Evolutionary conservation across 2,888 invertebrate species (phyloP).

Genomic region (Anoplius nigerrimus): DNA sequence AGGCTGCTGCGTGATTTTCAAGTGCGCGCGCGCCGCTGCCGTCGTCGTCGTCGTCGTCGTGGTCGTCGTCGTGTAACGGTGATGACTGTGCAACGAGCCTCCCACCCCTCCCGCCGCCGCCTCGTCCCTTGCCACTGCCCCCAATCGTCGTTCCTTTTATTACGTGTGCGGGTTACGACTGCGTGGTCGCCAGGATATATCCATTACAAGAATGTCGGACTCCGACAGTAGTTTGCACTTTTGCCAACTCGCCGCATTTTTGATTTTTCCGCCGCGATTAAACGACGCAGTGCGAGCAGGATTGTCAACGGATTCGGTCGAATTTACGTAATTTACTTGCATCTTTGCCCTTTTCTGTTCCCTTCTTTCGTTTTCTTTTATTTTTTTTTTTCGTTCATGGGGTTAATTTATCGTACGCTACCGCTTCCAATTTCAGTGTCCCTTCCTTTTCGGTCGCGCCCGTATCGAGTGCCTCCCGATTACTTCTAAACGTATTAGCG

Average conservation of each 20-base stretch:
- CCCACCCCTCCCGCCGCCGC: constrained; percentile 16
- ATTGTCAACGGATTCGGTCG: too few relatives aligned
- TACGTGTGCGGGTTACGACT: constrained; percentile 53
- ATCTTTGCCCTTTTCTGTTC: too few relatives aligned
- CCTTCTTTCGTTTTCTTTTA: too few relatives aligned
- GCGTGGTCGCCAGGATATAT: constrained; percentile 53
- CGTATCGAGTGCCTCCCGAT: neutral
- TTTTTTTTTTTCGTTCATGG: neutral
- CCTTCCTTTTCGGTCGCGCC: neutral
- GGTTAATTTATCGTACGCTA: neutral
- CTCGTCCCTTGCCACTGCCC: constrained; percentile 21
- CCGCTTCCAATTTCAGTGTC: neutral
- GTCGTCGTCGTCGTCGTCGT: constrained; percentile 30
- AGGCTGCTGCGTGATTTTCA: constrained; percentile 23
- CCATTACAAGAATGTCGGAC: constrained; percentile 55
- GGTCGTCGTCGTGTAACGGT: constrained; percentile 50
- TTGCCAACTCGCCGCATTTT: constrained; percentile 42
- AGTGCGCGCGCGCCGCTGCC: constrained; percentile 33
- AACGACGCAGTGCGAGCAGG: neutral
- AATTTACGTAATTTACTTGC: too few relatives aligned
- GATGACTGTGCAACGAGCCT: constrained; percentile 51
- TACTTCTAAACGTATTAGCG: neutral
- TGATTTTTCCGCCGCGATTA: constrained; percentile 34
- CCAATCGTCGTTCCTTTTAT: constrained; percentile 53
- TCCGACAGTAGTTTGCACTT: constrained; percentile 49